A percentile compares a stretch with the other conserved stretches of the same genome.
Evolutionary conservation across 2,888 invertebrate species (phyloP).

Genomic region (Campoplex capitator): DNA sequence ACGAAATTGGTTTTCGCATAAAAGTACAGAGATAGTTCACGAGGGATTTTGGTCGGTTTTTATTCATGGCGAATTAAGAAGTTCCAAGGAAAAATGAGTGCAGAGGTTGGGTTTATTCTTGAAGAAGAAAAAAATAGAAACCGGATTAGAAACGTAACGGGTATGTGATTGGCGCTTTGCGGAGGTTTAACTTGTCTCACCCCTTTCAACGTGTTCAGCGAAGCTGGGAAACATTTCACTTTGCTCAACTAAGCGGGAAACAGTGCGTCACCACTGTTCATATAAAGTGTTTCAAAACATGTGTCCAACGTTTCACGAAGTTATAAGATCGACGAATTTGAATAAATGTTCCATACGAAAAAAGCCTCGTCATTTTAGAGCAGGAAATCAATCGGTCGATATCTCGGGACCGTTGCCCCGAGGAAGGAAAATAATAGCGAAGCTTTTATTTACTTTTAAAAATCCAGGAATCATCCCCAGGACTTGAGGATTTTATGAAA

Average conservation of each 20-base stretch:
- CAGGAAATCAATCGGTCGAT: background rate
- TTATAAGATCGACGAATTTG: background rate
- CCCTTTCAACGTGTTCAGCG: background rate
- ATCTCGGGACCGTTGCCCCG: background rate
- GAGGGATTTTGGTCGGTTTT: background rate
- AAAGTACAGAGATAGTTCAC: background rate
- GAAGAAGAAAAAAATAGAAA: conserved; percentile 18
- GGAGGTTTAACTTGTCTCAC: conserved; percentile 23
- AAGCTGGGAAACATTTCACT: conserved; percentile 19
- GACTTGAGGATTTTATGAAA: background rate
- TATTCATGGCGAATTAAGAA: background rate
- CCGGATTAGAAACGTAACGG: background rate
- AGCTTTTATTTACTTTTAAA: background rate
- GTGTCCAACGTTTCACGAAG: background rate
- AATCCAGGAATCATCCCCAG: background rate
- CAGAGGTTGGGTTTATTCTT: background rate
- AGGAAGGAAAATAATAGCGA: background rate
- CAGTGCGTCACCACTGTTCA: background rate
- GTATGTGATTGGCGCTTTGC: conserved; percentile 34
- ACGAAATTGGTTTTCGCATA: background rate
- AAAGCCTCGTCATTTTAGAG: no score
- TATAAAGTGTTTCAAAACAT: background rate
- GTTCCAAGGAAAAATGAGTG: background rate
- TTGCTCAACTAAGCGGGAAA: background rate
- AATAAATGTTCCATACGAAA: no score